Evolutionary conservation across 2,113 vertebrate species (phyloP).

Genomic region (Trogon surrucura): DNA sequence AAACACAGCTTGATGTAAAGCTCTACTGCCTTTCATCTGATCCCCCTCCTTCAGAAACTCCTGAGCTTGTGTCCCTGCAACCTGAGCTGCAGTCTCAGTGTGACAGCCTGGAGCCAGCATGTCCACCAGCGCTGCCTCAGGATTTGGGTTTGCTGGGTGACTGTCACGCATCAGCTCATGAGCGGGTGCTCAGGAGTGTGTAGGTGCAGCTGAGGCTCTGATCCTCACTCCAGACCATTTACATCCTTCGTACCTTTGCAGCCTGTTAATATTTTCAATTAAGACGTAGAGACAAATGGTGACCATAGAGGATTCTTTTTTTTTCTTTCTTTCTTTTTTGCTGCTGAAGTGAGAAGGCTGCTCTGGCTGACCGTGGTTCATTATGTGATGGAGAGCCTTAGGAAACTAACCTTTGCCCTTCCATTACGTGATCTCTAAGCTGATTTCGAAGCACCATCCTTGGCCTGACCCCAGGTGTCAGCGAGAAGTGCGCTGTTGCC

Average conservation of each 20-base stretch:
- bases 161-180: not conserved
- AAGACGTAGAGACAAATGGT: not conserved
- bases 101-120: not conserved
- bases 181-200: too few relatives aligned
- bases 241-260: not conserved
- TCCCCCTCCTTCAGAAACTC: not conserved
- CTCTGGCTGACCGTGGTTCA: not conserved
- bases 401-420: conserved; percentile 55
- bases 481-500: not conserved
- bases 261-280: not conserved
- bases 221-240: not conserved
- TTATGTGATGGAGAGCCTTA: conserved; percentile 49
- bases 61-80: not conserved
- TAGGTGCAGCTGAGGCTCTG: not conserved
- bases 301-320: not conserved
- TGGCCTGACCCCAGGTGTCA: conserved; percentile 23
- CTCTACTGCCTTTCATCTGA: not conserved
- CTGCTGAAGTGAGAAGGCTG: not conserved
- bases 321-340: not conserved
- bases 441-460: not conserved
- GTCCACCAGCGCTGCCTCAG: accelerated
- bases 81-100: not conserved
- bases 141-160: not conserved
- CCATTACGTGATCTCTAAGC: not conserved
- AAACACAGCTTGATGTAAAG: conserved; percentile 23